Base-by-base conservation (phyloP, 23 tunicate genomes). In the Ascidia mentula region DNA sequence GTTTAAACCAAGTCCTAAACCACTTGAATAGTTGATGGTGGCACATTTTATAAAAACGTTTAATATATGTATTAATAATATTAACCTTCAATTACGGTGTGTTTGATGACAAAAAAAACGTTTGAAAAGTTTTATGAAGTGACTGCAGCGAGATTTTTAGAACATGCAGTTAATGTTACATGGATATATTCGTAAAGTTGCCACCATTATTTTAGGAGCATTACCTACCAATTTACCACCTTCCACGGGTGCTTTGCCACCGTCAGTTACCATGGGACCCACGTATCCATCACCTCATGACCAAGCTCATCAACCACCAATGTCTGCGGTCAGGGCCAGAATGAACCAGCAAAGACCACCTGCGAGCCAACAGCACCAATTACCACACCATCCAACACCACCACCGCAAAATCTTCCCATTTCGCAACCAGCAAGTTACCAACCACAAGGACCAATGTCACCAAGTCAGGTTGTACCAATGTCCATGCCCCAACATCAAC, bases 271-370 rank as follows among this genome's bases (percentile, higher is more conserved):
- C 26, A 46, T 36, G 32, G 36, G 36, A 3, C 35, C 39, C 24
- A 71, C 32, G 6, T 28, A 22, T 28, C 40, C 4, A 20, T 22
- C 32, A 35, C 24, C 30, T 6, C 5, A 28, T 71, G 30, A 22
- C 75, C 38, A 71, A 3, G 32, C 30, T 36, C 75, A 28, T 28
- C 18, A 17, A 31, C 40, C 40, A 20, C 38, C 75, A 35, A 5
- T 71, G 75, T 34, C 38, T 28, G 32, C 18, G 30, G 40, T 71
- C n/a, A 35, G 32, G 18, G 36, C 30, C 5, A 34, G 40, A 71
- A 38, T 39, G 34, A 74, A 74, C 78, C 78, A 74, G 13, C 73
- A 32, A 24, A 17, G 18, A 45, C 75, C 75, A 71, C 40, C 74
- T 32, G 74, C 35, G 35, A 75, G 17, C 53, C 79, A 75, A 75